Evolutionary conservation across 1,140 invertebrate species (phyloP).

Genomic region (Wasmannia auropunctata): DNA sequence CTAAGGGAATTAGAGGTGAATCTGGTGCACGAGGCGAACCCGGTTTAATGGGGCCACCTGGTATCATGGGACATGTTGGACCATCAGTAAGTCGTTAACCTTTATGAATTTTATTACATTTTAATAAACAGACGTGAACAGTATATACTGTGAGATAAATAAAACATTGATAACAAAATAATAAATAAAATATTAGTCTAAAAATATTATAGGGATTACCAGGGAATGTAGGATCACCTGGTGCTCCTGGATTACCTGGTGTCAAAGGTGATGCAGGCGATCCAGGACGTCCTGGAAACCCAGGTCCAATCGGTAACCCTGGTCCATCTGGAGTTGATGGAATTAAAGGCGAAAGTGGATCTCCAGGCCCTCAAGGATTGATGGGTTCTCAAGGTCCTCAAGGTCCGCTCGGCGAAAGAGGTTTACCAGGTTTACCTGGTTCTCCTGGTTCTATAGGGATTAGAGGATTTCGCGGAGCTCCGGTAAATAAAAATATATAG

Average conservation of each 20-base stretch:
- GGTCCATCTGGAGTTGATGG: slow-evolving; percentile 90
- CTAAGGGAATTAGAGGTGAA: slow-evolving; percentile 91
- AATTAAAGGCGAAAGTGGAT: slow-evolving; percentile 89
- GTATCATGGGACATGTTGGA: slow-evolving; percentile 71
- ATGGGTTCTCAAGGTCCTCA: slow-evolving; percentile 88
- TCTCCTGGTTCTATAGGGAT: slow-evolving; percentile 84
- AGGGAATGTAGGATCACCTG: slow-evolving; percentile 86
- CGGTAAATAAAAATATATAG: slow-evolving; percentile 77
- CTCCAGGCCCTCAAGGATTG: slow-evolving; percentile 89
- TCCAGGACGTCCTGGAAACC: slow-evolving; percentile 88
- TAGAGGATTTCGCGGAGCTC: slow-evolving; percentile 83
- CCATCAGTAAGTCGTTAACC: slow-evolving; percentile 57
- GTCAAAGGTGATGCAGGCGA: slow-evolving; percentile 91
- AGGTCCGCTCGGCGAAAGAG: slow-evolving; percentile 90
- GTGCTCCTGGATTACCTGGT: slow-evolving; percentile 89
- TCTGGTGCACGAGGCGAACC: slow-evolving; percentile 90
- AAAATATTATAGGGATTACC: slow-evolving; percentile 85
- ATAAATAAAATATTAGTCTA: background rate
- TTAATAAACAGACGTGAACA: background rate
- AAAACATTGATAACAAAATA: background rate
- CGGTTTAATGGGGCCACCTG: slow-evolving; percentile 86
- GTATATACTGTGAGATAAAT: background rate
- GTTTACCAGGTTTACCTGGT: slow-evolving; percentile 88
- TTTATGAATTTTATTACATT: background rate
- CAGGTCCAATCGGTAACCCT: slow-evolving; percentile 89